Evolutionary conservation across 2,113 vertebrate genomes (phyloP).

Genomic region (Phocoena sinus): DNA sequence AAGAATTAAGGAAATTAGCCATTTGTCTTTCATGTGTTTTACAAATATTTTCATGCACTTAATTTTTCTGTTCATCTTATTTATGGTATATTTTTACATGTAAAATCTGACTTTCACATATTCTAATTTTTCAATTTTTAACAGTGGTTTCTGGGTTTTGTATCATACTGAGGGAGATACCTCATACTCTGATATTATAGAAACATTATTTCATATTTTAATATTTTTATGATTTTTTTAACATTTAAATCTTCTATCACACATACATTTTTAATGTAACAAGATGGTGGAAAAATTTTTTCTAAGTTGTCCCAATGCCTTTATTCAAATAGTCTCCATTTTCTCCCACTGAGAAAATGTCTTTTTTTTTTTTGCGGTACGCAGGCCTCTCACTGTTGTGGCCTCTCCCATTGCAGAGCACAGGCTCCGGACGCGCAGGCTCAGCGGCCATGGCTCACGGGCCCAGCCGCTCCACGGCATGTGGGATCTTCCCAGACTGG

Average conservation of each 20-base stretch:
- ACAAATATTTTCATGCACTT: not conserved
- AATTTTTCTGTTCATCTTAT: not conserved
- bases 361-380: no score
- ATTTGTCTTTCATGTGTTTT: not conserved
- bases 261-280: not conserved
- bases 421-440: no score
- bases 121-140: not conserved
- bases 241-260: not conserved
- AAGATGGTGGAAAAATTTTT: not conserved
- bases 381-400: no score
- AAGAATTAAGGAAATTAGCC: not conserved
- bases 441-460: no score
- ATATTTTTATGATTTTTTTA: not conserved
- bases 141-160: not conserved
- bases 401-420: no score
- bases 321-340: not conserved
- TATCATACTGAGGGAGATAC: not conserved
- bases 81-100: not conserved
- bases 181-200: not conserved
- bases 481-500: no score
- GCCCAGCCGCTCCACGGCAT: no score
- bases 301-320: not conserved
- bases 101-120: not conserved
- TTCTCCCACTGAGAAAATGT: not conserved
- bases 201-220: not conserved